A percentile compares a stretch with the other conserved stretches of the same genome.
Conservation (phyloP, 1,140 invertebrate species). For the Coboldia fuscipes region DNA sequence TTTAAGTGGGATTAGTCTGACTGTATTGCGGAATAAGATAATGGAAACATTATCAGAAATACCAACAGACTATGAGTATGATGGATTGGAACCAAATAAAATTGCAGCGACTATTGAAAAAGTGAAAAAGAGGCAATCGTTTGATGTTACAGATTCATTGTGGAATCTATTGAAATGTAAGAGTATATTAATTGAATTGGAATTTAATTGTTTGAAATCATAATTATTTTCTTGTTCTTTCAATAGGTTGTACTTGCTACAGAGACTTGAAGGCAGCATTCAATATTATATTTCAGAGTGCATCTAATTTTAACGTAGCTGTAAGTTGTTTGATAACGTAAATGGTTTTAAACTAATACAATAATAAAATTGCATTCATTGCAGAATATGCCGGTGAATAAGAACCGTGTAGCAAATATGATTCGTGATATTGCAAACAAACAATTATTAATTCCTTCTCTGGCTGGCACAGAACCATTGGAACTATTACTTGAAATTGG, state of each 20-base stretch:
- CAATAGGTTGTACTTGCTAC: constrained; percentile 11
- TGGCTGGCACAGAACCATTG: constrained; percentile 15
- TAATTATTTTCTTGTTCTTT: not conserved
- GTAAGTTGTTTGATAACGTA: constrained; percentile 6
- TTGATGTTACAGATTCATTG: constrained; percentile 17
- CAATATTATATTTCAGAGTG: constrained; percentile 16
- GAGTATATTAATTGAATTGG: not conserved
- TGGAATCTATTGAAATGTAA: constrained; percentile 16
- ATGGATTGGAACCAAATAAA: constrained; percentile 7
- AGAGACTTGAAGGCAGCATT: constrained; percentile 16
- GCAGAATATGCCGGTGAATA: constrained; percentile 18
- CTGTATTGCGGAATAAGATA: not conserved
- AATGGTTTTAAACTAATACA: not conserved
- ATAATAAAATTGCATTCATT: constrained; percentile 1
- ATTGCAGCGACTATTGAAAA: constrained; percentile 14
- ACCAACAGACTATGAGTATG: constrained; percentile 6
- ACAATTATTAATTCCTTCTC: constrained; percentile 15
- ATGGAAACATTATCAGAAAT: not conserved
- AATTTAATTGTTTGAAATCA: too few relatives aligned
- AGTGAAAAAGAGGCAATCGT: constrained; percentile 9
- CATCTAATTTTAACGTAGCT: constrained; percentile 17
- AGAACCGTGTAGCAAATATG: constrained; percentile 18
- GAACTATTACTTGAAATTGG: constrained; percentile 20
- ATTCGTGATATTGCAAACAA: constrained; percentile 17
- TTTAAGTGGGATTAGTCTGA: not conserved